A percentile compares a stretch with the other conserved stretches of the same genome.
These are phyloP conservation scores for Typhlichthys subterraneus DNA, from an alignment of 2,797 vertebrate species.

Conservation along the genomic window DNA sequence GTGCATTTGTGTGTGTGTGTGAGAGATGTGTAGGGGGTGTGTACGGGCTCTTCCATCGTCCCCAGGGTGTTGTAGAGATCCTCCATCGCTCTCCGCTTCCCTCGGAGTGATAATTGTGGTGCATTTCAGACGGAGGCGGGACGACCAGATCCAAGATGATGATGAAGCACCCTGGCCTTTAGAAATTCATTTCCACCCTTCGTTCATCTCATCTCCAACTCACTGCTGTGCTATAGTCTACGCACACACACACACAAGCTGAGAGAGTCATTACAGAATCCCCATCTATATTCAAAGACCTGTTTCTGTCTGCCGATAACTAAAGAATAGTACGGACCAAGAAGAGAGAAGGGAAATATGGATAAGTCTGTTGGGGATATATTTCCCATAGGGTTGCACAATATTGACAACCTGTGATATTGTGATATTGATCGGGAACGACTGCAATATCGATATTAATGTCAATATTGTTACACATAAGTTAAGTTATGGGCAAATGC, in stretches of 20 bases:
- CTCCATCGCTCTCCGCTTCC: slow-evolving; percentile 80
- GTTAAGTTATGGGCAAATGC: too few relatives aligned
- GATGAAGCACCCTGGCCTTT: slow-evolving; percentile 84
- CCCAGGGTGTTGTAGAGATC: slow-evolving; percentile 69
- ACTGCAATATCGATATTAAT: too few relatives aligned
- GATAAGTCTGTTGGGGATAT: slow-evolving; percentile 19
- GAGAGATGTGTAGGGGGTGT: slow-evolving; percentile 37
- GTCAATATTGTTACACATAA: too few relatives aligned
- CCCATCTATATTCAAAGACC: slow-evolving; percentile 63
- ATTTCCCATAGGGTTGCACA: too few relatives aligned
- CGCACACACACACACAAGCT: slow-evolving; percentile 42
- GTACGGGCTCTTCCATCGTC: slow-evolving; percentile 66
- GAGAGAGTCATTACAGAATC: slow-evolving; percentile 59
- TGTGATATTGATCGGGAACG: too few relatives aligned
- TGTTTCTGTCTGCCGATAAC: slow-evolving; percentile 47
- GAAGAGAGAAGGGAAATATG: slow-evolving; percentile 15
- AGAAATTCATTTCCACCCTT: slow-evolving; percentile 84
- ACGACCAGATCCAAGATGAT: slow-evolving; percentile 68
- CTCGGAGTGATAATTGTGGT: slow-evolving; percentile 73
- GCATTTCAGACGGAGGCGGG: slow-evolving; percentile 76
- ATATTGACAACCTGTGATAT: too few relatives aligned
- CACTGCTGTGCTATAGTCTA: slow-evolving; percentile 61
- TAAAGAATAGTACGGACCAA: slow-evolving; percentile 9
- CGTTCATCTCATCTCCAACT: slow-evolving; percentile 84
- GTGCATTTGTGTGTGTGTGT: slow-evolving; percentile 35